phyloP scores from a whole-genome alignment of 2,113 vertebrate species.

The Sminthopsis crassicaudata region DNA sequence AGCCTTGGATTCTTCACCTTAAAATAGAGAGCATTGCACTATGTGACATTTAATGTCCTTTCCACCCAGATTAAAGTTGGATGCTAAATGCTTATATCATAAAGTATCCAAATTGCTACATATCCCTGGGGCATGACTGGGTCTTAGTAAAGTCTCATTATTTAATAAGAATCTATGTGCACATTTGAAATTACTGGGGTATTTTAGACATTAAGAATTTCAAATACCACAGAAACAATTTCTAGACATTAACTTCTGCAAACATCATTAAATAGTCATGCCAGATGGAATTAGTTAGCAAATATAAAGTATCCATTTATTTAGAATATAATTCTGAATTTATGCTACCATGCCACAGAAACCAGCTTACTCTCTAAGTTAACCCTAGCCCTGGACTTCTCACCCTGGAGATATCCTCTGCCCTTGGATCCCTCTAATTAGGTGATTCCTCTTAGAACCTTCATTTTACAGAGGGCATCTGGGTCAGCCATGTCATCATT shows the following conservation, averaged over 20 bases:
- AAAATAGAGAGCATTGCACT: no score
- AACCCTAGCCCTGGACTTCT: neutral
- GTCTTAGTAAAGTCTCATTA: no score
- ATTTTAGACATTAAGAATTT: neutral
- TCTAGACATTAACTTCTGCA: neutral
- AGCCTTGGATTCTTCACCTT: no score
- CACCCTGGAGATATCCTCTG: neutral
- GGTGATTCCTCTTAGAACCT: neutral
- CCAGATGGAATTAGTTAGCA: neutral
- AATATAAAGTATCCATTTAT: neutral
- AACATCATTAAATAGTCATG: neutral
- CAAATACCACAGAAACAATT: neutral
- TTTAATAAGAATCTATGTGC: no score
- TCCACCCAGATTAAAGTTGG: no score
- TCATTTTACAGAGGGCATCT: neutral
- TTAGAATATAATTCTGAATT: neutral
- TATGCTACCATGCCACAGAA: neutral
- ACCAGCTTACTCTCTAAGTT: neutral
- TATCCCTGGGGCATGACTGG: no score
- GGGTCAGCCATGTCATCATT: neutral
- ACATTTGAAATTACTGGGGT: no score
- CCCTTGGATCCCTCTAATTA: neutral
- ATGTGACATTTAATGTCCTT: no score
- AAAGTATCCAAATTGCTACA: no score
- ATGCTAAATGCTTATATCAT: no score